Base-by-base conservation (phyloP, 2,888 invertebrate species). In the Philereme transversata region DNA sequence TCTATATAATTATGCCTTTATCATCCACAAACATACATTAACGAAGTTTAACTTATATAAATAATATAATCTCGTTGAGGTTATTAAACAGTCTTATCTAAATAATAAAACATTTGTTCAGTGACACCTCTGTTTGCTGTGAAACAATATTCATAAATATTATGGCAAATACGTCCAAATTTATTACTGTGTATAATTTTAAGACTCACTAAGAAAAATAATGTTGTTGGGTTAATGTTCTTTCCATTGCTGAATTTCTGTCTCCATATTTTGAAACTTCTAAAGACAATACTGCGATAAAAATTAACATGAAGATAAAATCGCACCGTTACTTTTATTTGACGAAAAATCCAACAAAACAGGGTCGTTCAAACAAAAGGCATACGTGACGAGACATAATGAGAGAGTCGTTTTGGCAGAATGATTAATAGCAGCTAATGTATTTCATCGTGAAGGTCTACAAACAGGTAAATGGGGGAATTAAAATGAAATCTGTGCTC, bases 51-150 rank as follows among this genome's bases (percentile, higher is more conserved):
- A 65, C 59, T 73, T 74, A 71, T 77, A 74, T 78, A 87, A 87
- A 89, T 81, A 87, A 73, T 73, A 78, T 84, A 86, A 87, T 86
- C 83, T 76, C 74, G 74, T 73, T 70, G 71, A 78, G 78, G 76
- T 81, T 83, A 87, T 88, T 88, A 88, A 88, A 90, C 82, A 87
- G 71, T 76, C 75, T 83, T 88, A 88, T 87, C 83, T 84, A 77
- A 87, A 87, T 83, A 84, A 79, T 84, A 82, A 80, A 84, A 86
- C 40, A 87, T 89, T 88, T 89, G 79, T 80, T 78, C 77, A 81
- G 79, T 83, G 86, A 87, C 86, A 86, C 77, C 76, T 73, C 62
- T 83, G 84, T 88, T 86, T 83, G 83, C 74, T 70, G 68, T 80
- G 78, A 81, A 84, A 86, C 87, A 87, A 86, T 83, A 82, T 78